Base-by-base conservation (phyloP, 2,113 vertebrate species). In the Xenopus borealis region DNA sequence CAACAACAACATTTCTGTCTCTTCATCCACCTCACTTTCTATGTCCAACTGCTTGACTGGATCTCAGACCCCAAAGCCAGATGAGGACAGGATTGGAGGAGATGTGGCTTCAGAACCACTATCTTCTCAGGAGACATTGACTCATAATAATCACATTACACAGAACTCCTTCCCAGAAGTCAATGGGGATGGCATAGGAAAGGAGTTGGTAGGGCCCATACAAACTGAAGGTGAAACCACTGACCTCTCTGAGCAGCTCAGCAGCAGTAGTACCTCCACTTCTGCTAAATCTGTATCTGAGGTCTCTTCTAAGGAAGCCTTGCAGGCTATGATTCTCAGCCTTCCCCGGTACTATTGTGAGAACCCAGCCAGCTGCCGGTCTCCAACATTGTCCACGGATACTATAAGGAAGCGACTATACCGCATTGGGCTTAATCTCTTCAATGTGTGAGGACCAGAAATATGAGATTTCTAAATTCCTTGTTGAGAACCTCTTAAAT, bases 401-500 rank as follows among this genome's bases (percentile, higher is more conserved):
- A 97, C 94, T 10, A 94, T 96, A 87, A 94, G 97, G 76, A 99
- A 99, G 80, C 92, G 96, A 18, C 95, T 98, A 45, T 99, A 99
- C 81, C 94, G 97, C 69, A 98, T 99, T 1, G 97, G 97, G 79
- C 95, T 99, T 85, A 99, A 99, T 85, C 96, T 99, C 79, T 99
- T 99, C 75, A 99, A 99, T 58, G 94, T 98, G 97, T 99, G 80
- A 97, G 97, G 94, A 80, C 6, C 47, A 50, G 47, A 13, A 50
- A 12, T 16, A 16, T 6, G 33, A 40, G 8, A 40, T 40, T 40
- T 40, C 5, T 40, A 2, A 40, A 40, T 40, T 40, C 3, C 33
- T 40, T 40, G 33, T 27, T 27, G 1, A 27, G 23, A 27, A 27
- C 23, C 23, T 3, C 8, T 40, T 40, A 40, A 40, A 40, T 40